A percentile compares a stretch with the other conserved stretches of the same genome.
These are phyloP conservation scores for Loris lydekkerianus DNA, from an alignment of 2,797 vertebrate genomes.

Conservation along the genomic window DNA sequence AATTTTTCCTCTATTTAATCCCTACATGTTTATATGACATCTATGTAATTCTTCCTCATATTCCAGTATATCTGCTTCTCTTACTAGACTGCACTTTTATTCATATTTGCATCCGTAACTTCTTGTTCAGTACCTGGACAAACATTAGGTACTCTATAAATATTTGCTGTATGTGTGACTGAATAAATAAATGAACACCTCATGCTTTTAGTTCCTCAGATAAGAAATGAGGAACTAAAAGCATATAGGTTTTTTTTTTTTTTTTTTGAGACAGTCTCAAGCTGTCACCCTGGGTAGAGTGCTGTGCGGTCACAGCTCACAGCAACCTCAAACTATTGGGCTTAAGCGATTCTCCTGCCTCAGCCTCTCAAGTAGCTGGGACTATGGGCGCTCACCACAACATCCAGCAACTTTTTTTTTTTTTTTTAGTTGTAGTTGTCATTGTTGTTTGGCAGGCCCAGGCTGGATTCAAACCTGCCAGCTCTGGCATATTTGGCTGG, in stretches of 20 bases:
- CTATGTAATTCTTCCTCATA: neutral
- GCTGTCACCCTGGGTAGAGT: too few species aligned
- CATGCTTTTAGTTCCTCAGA: neutral
- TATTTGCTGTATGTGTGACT: neutral
- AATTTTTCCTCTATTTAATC: neutral
- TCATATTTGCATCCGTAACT: neutral
- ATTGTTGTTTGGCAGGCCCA: too few species aligned
- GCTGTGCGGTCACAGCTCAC: too few species aligned
- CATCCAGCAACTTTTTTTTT: too few species aligned
- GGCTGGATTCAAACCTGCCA: too few species aligned
- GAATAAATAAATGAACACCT: neutral
- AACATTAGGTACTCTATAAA: neutral
- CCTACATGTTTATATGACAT: neutral
- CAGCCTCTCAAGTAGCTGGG: too few species aligned
- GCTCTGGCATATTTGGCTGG: too few species aligned
- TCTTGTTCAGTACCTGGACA: neutral
- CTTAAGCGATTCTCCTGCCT: too few species aligned
- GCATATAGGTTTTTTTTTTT: neutral
- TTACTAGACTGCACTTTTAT: neutral
- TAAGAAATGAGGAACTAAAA: conserved; percentile 16
- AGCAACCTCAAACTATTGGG: too few species aligned
- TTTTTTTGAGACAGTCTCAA: too few species aligned
- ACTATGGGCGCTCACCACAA: too few species aligned
- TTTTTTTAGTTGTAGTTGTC: too few species aligned
- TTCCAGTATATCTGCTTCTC: neutral